Evolutionary conservation across 2,113 vertebrate genomes (phyloP).

Genomic region (Grammomys surdaster): DNA sequence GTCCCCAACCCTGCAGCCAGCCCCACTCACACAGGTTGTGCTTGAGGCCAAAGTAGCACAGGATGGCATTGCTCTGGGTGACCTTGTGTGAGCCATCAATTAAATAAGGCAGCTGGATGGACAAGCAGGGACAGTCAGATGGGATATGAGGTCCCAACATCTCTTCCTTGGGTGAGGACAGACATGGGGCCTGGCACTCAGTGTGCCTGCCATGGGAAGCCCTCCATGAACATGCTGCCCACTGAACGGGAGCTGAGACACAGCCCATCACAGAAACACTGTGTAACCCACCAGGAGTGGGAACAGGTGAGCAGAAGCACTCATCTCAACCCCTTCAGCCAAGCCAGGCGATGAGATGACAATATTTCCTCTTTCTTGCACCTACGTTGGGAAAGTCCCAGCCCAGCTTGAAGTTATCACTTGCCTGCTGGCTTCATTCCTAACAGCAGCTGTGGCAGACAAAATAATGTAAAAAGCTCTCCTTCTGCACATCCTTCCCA

Average conservation of each 20-base stretch:
- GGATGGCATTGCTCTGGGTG: neutral
- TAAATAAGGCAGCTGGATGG: conserved; percentile 1
- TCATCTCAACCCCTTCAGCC: neutral
- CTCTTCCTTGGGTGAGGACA: neutral
- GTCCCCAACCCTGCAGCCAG: neutral
- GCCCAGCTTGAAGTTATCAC: conserved; percentile 88
- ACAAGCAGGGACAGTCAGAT: neutral
- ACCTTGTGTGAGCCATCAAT: neutral
- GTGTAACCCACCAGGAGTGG: neutral
- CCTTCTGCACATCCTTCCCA: neutral
- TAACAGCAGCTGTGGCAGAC: conserved; percentile 86
- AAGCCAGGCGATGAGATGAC: neutral
- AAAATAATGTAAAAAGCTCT: neutral
- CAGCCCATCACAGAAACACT: neutral
- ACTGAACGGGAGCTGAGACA: neutral
- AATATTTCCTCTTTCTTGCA: neutral
- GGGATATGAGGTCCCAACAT: neutral
- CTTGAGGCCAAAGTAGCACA: neutral
- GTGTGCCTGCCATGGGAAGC: neutral
- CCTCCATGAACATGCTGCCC: neutral
- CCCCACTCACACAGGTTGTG: neutral
- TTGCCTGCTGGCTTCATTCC: conserved; percentile 89
- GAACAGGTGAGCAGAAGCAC: neutral
- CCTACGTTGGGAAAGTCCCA: conserved; percentile 81
- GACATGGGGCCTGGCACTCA: neutral